Evolutionary conservation across 1,140 invertebrate genomes (phyloP), one percentile per base, ranked within the genome.

Genomic region (Aphis craccivora): DNA sequence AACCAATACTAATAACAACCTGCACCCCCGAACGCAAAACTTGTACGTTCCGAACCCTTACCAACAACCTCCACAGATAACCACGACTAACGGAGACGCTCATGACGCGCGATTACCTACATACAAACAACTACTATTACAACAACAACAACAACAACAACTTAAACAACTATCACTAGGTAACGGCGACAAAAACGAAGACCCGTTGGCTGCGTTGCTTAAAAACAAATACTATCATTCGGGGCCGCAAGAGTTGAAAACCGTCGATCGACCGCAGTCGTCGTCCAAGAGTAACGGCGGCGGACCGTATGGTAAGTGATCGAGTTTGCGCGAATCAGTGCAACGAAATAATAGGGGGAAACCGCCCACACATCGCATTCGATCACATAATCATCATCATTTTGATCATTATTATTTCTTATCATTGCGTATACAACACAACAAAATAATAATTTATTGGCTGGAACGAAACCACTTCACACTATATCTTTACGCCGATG

Each of bases 181-280:
- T 90, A 55, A 67, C 89, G 60, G 87, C 92, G 55, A 93, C 84
- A 55, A 91, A 22, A 92, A 93, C 76, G 91, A 93, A 84, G 81
- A 86, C 81, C 81, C 81, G 2, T 35, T 93, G 60, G 81, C 91
- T 23, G 25, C 55, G 25, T 84, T 93, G 48, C 76, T 93, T 55
- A 93, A 93, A 93, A 93, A 93, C 91, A 93, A 93, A 93, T 93
- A 93, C 76, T 40, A 86, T 23, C 35, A n/a, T 1, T 35, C 81
- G 67, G 91, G 91, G 76, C 91, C 51, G n/a, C 91, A 93, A 93
- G 91, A 84, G 11, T 93, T 84, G 91, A 86, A 84, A 93, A 83
- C 43, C n/a, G 43, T 93, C 91, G 40, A 86, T 37, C 45, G 76
- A 51, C 67, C 87, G 7, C 45, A 89, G n/a, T 45, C 48, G 86